A percentile compares a stretch with the other conserved stretches of the same genome.
Conservation (phyloP, 2,888 invertebrate species). For the Subacronicta megacephala region DNA sequence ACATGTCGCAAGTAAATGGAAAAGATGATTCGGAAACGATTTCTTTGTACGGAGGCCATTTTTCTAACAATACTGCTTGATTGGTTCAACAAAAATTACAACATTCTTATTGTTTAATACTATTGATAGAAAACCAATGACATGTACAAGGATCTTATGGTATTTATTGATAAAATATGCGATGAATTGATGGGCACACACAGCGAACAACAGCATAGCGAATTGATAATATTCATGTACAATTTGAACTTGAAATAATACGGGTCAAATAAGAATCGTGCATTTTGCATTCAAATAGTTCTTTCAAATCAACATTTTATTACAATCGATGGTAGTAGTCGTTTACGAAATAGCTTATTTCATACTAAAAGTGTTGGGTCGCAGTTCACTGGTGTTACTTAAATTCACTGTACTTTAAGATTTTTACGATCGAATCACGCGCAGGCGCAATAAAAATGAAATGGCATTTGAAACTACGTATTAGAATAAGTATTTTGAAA, state of each 20-base stretch:
- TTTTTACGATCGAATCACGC: slow-evolving; percentile 37
- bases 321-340: slow-evolving; percentile 21
- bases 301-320: slow-evolving; percentile 22
- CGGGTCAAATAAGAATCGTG: slow-evolving; percentile 41
- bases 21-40: slow-evolving; percentile 23
- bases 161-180: slow-evolving; percentile 36
- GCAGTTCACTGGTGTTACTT: slow-evolving; percentile 38
- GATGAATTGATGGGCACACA: slow-evolving; percentile 18
- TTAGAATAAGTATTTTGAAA: slow-evolving; percentile 21
- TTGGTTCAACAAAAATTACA: slow-evolving; percentile 60
- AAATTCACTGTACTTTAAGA: slow-evolving; percentile 24
- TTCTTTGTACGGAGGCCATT: slow-evolving; percentile 26
- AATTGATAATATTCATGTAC: slow-evolving; percentile 40
- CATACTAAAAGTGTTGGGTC: slow-evolving; percentile 25
- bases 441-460: slow-evolving; percentile 16
- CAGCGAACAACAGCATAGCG: slow-evolving; percentile 30
- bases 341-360: slow-evolving; percentile 30
- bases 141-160: slow-evolving; percentile 46
- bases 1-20: slow-evolving; percentile 27
- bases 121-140: slow-evolving; percentile 46
- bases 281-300: slow-evolving; percentile 28
- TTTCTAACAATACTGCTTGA: slow-evolving; percentile 56
- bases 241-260: slow-evolving; percentile 45
- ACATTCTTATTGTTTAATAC: slow-evolving; percentile 46
- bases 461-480: slow-evolving; percentile 18